Evolutionary conservation across 92 coral and sea anemone genomes (phyloP).

Genomic region (Paragorgia papillata): DNA sequence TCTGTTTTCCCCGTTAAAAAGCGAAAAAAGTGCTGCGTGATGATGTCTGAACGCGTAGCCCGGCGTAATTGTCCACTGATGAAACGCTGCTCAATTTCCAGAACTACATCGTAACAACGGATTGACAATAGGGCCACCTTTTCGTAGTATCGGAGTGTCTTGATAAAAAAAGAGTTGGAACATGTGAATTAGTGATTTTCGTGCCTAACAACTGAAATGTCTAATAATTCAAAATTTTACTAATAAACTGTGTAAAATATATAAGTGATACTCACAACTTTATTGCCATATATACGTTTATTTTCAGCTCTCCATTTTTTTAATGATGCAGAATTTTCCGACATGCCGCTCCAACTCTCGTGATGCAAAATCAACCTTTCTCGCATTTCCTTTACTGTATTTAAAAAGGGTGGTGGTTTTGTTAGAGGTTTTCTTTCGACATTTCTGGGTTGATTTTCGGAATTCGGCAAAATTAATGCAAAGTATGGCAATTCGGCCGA

Average conservation of each 20-base stretch:
- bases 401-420: conserved; percentile 17
- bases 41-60: neutral
- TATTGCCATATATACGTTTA: conserved; percentile 18
- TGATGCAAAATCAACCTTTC: neutral
- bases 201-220: neutral
- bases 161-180: neutral
- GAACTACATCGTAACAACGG: neutral
- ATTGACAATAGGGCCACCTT: conserved; percentile 14
- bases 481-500: neutral
- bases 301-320: conserved; percentile 22
- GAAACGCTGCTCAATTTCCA: neutral
- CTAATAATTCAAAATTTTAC: neutral
- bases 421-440: neutral
- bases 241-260: too few relatives aligned
- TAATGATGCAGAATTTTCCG: neutral
- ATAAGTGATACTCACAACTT: neutral
- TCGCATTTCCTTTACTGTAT: conserved; percentile 22
- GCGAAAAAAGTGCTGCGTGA: conserved; percentile 10
- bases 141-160: conserved; percentile 7
- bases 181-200: neutral
- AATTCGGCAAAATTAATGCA: conserved; percentile 6
- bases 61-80: neutral
- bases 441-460: neutral
- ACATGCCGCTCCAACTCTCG: neutral
- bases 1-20: conserved; percentile 13